Evolutionary conservation across 2,888 invertebrate genomes (phyloP).

Genomic region (Andrena bucephala): DNA sequence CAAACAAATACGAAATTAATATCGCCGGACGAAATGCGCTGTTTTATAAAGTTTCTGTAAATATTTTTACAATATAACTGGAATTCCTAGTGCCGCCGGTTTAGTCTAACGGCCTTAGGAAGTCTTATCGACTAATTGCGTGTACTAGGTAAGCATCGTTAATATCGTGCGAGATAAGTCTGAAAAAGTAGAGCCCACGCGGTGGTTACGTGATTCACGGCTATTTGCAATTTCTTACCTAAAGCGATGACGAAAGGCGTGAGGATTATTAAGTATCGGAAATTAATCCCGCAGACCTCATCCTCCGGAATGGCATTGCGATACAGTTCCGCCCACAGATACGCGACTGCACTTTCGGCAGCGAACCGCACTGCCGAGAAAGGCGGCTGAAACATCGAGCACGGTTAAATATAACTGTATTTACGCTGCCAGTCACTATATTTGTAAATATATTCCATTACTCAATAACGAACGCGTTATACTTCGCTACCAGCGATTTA

Average conservation of each 20-base stretch:
- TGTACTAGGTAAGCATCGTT: not conserved
- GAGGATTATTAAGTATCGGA: slow-evolving; percentile 90
- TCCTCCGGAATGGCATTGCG: slow-evolving; percentile 92
- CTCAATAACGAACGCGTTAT: not conserved
- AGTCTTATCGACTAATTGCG: slow-evolving; percentile 33
- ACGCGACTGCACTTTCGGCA: slow-evolving; percentile 91
- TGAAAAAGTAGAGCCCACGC: not conserved
- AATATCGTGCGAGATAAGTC: not conserved
- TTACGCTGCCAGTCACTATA: not conserved
- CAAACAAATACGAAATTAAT: not conserved
- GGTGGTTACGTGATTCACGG: not conserved
- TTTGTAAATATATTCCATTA: not conserved
- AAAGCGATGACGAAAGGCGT: slow-evolving; percentile 91
- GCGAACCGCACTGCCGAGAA: slow-evolving; percentile 92
- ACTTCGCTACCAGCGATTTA: not conserved
- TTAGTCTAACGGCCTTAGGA: not conserved
- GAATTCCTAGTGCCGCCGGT: not conserved
- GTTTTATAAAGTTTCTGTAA: not conserved
- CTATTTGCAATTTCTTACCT: slow-evolving; percentile 86
- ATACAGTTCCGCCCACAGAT: slow-evolving; percentile 92
- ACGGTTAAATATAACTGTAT: not conserved
- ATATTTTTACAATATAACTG: not conserved
- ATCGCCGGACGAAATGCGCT: not conserved
- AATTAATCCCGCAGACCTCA: slow-evolving; percentile 89
- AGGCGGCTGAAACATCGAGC: slow-evolving; percentile 88